Conservation (phyloP, 2,888 invertebrate species). For the Eurytoma adleriae region DNA sequence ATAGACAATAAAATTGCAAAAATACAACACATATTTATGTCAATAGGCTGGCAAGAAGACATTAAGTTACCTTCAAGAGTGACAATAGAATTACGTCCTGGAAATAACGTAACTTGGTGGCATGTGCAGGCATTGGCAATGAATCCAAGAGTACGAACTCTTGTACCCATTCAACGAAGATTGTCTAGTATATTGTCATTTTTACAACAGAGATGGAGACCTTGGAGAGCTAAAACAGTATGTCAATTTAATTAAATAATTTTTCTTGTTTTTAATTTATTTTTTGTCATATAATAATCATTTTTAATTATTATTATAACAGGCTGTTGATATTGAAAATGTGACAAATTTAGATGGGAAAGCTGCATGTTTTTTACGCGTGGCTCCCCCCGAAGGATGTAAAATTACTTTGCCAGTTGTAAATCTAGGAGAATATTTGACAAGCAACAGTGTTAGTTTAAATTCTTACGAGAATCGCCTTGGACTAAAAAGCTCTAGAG, state of each 20-base stretch:
- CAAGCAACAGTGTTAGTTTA: slow-evolving; percentile 87
- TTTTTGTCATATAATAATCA: slow-evolving; percentile 4
- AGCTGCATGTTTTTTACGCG: slow-evolving; percentile 67
- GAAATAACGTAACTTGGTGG: slow-evolving; percentile 87
- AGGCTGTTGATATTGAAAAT: slow-evolving; percentile 62
- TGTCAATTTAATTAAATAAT: slow-evolving; percentile 73
- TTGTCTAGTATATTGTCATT: slow-evolving; percentile 84
- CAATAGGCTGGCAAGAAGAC: slow-evolving; percentile 83
- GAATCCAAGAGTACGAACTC: slow-evolving; percentile 90
- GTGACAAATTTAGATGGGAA: slow-evolving; percentile 62
- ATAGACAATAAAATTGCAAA: background rate
- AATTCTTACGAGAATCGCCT: slow-evolving; percentile 86
- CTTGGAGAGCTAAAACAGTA: slow-evolving; percentile 79
- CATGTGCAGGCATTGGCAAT: slow-evolving; percentile 91
- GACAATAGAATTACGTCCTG: slow-evolving; percentile 85
- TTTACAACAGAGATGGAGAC: slow-evolving; percentile 87
- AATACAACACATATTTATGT: slow-evolving; percentile 36
- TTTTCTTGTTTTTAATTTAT: slow-evolving; percentile 13
- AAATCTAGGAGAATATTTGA: slow-evolving; percentile 86
- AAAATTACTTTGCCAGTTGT: slow-evolving; percentile 85
- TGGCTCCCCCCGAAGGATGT: slow-evolving; percentile 80
- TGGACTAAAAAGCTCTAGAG: slow-evolving; percentile 78
- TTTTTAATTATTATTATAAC: slow-evolving; percentile 21
- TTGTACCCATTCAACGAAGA: slow-evolving; percentile 85
- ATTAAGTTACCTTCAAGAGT: slow-evolving; percentile 88